Evolutionary conservation across 2,797 vertebrate species (phyloP), one percentile per base, ranked within the genome.

Genomic region (Anomalospiza imberbis): DNA sequence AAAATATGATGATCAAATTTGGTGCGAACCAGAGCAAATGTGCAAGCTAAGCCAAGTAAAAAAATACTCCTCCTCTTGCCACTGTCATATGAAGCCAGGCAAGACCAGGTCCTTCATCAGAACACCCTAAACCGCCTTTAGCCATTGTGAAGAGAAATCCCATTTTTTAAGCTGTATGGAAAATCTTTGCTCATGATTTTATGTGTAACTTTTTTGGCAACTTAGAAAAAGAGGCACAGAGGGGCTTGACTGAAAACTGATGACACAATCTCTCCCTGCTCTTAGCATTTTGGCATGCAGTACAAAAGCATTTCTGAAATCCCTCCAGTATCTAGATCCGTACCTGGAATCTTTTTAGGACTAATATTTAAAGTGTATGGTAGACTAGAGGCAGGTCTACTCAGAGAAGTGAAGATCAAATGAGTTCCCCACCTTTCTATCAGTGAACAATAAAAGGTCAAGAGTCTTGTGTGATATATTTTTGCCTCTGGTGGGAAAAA

Each of bases 291-390:
- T 95, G 88, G 96, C 93, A 74, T 13, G 53, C 57, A 81, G 80
- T 66, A 86, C 66, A 89, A 77, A 82, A 85, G 74, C 75, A 78
- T 89, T 96, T 89, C 76, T 95, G 83, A 94, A 97, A 88, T 76
- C 85, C 42, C 48, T 85, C 72, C 85, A 92, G 78, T 65, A 93
- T 67, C 82, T 83, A 92, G 63, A 86, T 58, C 44, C 36, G 57
- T 91, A 94, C 80, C 90, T 91, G 84, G 88, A 86, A 89, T 84
- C 28, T 50, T 73, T 89, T 65, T 74, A 47, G 65, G 38, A n/a
- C 14, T 76, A 60, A 88, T 88, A 92, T 68, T 81, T 94, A 92
- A 90, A 85, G 54, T 71, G 20, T 13, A 34, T 60, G 9, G 28
- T 47, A 71, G 72, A 34, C n/a, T 77, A 38, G 28, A 67, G 75